A percentile compares a stretch with the other conserved stretches of the same genome.
Evolutionary conservation across 2,797 vertebrate species (phyloP).

Genomic region (Aphelocoma californica): DNA sequence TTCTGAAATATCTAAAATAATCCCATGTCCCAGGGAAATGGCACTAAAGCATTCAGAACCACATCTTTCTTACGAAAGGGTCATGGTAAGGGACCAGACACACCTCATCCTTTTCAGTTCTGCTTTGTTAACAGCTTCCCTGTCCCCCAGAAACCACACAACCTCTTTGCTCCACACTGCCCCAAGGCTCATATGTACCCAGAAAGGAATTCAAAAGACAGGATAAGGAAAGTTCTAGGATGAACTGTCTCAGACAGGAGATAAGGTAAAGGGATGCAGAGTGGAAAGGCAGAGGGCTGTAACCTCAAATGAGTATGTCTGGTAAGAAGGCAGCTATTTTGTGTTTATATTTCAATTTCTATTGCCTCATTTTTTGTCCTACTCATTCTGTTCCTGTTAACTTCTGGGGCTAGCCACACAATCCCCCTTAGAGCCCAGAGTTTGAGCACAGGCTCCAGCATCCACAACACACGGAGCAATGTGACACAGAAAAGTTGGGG

Average conservation of each 20-base stretch:
- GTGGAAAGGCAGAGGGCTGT: background rate
- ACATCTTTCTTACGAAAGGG: accelerated
- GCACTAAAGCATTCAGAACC: background rate
- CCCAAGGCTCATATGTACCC: background rate
- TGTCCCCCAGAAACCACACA: background rate
- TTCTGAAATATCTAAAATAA: constrained; percentile 34
- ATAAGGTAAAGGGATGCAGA: background rate
- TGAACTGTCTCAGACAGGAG: background rate
- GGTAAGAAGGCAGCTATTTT: background rate
- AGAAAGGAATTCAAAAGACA: background rate
- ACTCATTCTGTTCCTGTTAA: background rate
- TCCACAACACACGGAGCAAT: background rate
- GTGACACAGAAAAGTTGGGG: background rate
- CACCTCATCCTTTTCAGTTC: background rate
- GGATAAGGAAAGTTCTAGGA: background rate
- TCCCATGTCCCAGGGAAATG: background rate
- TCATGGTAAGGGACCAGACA: accelerated
- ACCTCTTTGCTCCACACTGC: background rate
- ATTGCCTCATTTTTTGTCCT: background rate
- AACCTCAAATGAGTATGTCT: background rate
- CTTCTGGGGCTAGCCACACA: background rate
- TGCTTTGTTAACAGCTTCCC: background rate
- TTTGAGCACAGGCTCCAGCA: background rate
- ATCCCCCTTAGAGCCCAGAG: background rate
- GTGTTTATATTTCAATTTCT: background rate